Evolutionary conservation across 2,888 invertebrate genomes (phyloP).

Genomic region (Caenorhabditis virilis): DNA sequence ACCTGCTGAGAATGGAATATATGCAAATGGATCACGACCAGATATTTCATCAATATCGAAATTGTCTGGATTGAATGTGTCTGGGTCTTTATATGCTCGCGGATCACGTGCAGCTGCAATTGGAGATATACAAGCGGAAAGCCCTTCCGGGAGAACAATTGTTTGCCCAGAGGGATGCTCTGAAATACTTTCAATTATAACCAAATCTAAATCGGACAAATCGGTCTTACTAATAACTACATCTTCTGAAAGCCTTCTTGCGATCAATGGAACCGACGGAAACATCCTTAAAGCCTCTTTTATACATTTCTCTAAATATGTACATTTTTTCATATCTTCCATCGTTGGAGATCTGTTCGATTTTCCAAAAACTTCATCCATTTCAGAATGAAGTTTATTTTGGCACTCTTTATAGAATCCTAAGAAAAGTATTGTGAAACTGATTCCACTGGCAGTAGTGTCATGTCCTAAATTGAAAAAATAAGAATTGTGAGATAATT

Average conservation of each 20-base stretch:
- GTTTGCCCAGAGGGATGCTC: constrained; percentile 30
- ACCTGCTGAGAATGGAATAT: constrained; percentile 65
- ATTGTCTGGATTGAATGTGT: constrained; percentile 70
- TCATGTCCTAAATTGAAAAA: constrained; percentile 69
- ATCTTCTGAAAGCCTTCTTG: constrained; percentile 43
- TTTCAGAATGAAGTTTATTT: constrained; percentile 47
- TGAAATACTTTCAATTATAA: constrained; percentile 5
- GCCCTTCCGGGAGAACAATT: constrained; percentile 64
- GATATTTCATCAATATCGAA: constrained; percentile 69
- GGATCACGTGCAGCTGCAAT: constrained; percentile 68
- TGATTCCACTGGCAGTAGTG: constrained; percentile 70
- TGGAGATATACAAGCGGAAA: constrained; percentile 58
- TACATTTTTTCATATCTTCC: constrained; percentile 60
- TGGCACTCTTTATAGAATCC: constrained; percentile 69
- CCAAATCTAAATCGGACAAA: not conserved
- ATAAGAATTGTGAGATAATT: not conserved
- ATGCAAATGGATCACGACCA: constrained; percentile 57
- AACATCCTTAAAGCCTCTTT: constrained; percentile 58
- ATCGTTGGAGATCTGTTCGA: constrained; percentile 63
- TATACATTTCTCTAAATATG: constrained; percentile 64
- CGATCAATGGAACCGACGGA: constrained; percentile 50
- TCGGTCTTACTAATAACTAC: constrained; percentile 35
- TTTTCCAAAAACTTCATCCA: constrained; percentile 45
- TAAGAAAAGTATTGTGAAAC: constrained; percentile 69
- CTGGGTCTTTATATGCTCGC: constrained; percentile 63